Percentiles rank a stretch among this genome's conserved stretches.
phyloP scores from a whole-genome alignment of 2,888 invertebrate genomes.

The Caenorhabditis sinica region DNA sequence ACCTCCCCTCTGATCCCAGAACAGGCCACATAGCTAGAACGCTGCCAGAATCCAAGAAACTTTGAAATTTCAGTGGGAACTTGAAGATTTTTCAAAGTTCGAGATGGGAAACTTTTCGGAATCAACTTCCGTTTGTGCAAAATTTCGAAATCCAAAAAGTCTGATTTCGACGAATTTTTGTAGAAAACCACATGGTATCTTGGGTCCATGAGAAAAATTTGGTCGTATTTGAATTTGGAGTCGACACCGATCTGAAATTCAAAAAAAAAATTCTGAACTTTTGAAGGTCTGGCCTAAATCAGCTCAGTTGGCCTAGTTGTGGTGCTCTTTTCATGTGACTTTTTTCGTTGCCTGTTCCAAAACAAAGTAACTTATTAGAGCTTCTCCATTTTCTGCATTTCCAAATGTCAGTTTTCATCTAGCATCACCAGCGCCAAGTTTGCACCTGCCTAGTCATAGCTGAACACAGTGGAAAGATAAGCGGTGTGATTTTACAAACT shows the following conservation, averaged over 20 bases:
- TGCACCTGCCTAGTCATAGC: no score
- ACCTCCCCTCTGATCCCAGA: neutral
- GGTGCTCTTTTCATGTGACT: no score
- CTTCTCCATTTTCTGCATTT: no score
- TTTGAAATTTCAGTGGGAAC: conserved; percentile 37
- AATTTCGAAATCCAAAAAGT: conserved; percentile 47
- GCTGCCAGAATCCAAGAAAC: conserved; percentile 53
- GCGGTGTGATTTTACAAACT: no score
- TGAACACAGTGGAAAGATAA: no score
- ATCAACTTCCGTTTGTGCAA: conserved; percentile 21
- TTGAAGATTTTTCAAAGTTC: conserved; percentile 11
- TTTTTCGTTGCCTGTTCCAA: no score
- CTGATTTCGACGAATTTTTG: conserved; percentile 28
- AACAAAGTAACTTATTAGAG: no score
- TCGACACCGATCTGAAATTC: conserved; percentile 54
- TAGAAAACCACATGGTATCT: conserved; percentile 37
- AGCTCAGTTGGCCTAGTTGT: no score
- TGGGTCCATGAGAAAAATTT: conserved; percentile 7
- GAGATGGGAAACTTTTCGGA: conserved; percentile 43
- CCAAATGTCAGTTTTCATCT: no score
- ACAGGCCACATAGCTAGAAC: conserved; percentile 46
- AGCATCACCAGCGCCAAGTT: no score
- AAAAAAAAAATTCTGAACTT: neutral
- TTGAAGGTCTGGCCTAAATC: neutral
- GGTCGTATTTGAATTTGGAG: neutral